Evolutionary conservation across 2,888 invertebrate species (phyloP), one percentile per base, ranked within the genome.

Genomic region (Eupithecia subumbrata): DNA sequence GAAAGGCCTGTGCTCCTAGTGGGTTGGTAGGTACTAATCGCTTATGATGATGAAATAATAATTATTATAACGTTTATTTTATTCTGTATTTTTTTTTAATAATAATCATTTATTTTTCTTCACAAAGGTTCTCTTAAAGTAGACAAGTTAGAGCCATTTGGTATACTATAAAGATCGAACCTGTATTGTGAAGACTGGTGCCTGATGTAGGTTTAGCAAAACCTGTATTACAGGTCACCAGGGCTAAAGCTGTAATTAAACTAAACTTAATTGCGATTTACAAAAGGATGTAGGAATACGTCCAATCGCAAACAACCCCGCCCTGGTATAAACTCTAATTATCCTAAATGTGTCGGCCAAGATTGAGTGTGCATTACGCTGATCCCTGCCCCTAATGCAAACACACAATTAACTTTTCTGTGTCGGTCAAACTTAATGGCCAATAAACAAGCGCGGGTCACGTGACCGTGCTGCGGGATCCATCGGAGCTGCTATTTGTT

Each of bases 371-470:
- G 60, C 37, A 70, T 69, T 69, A 45, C 56, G 40, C 16, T 12
- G 30, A 72, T 48, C 45, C 71, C 76, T 69, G 43, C 76, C 74
- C 69, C 66, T 45, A 82, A 83, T 82, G 82, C 74, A 81, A 82
- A 83, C 82, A 83, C 81, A 78, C 81, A 84, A 83, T 84, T 81
- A 83, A 81, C 79, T 82, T 82, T 84, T 81, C 80, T 72, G 79
- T 76, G 76, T 78, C 73, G 76, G 74, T 78, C 81, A 78, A 81
- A 83, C 79, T 80, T 81, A 80, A 80, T 72, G 82, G 79, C 73
- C 79, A 80, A 83, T 84, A 83, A 83, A 82, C 75, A 73, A 79
- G 71, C 69, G 71, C 69, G 71, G 76, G 73, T 71, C 83, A 78
- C 79, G 79, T 81, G 80, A 82, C 83, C 14, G 30, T 63, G 7